Base-by-base conservation (phyloP, 92 coral and sea anemone genomes). In the Epizoanthus ramosus region DNA sequence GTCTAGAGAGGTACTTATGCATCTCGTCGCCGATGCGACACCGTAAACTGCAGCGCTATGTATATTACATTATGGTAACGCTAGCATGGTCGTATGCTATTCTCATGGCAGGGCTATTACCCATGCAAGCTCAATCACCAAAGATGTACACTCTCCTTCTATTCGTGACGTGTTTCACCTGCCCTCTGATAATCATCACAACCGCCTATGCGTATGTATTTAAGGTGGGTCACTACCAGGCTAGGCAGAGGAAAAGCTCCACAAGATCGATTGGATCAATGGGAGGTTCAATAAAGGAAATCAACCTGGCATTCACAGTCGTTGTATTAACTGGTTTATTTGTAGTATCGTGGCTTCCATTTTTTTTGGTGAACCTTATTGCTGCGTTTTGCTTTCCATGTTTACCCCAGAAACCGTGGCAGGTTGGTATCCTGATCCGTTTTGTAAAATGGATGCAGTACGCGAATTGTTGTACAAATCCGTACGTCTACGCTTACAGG, bases 361-460 rank as follows among this genome's bases (percentile, higher is more conserved):
- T 93, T 68, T 95, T 95, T 53, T 74, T 85, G 3, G 90, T 89
- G 10, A 93, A 79, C 21, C 87, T 89, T 3, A 28, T 93, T 3
- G 93, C 93, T n/a, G 73, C 85, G 25, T 80, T 89, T 58, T 91
- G 91, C 63, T 61, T 73, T 25, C 8, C 71, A 1, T 91, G 93
- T 56, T 31, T 89, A 10, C 85, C 89, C 4, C 37, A 77, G 5
- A 23, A 45, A 35, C 70, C 84, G 9, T 76, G 83, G 22, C 86
- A 67, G 47, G 63, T 85, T 23, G 73, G 80, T 9, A 91, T 85
- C 68, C 75, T 95, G 12, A 86, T 91, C 13, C 86, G 89, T 21
- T 87, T 89, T 76, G 84, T 93, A 18, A 95, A 95, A 64, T 91
- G 93, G 91, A 87, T 93, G 92, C 98, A 95, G 60, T 95, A 95